Evolutionary conservation across 2,113 vertebrate species (phyloP).

Genomic region (Entosphenus tridentatus): DNA sequence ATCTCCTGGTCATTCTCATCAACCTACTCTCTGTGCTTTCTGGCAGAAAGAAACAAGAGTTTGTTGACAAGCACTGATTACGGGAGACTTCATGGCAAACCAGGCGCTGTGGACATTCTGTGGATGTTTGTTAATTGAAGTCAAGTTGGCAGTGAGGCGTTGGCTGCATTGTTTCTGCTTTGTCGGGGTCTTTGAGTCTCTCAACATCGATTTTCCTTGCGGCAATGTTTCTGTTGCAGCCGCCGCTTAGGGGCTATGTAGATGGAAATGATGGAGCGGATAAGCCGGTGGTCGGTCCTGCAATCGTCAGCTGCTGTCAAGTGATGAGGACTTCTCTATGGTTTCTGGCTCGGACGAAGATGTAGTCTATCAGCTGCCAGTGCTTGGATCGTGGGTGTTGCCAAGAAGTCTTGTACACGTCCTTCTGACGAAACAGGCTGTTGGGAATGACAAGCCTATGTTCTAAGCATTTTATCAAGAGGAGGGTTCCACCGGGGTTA

Average conservation of each 20-base stretch:
- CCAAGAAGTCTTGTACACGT: conserved; percentile 8
- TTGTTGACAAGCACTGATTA: background rate
- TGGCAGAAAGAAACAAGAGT: background rate
- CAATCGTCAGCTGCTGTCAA: background rate
- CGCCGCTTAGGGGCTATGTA: background rate
- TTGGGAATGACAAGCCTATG: conserved; percentile 9
- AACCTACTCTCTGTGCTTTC: background rate
- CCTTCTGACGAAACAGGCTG: conserved; percentile 9
- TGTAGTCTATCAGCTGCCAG: background rate
- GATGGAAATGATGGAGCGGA: background rate
- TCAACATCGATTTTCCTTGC: background rate
- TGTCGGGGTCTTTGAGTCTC: background rate
- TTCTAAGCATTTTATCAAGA: conserved; percentile 9
- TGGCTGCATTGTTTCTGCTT: background rate
- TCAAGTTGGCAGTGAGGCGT: background rate
- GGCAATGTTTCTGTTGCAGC: background rate
- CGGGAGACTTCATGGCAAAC: background rate
- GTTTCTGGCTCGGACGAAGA: background rate
- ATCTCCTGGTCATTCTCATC: background rate
- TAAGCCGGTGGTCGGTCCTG: background rate
- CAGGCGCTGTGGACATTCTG: background rate
- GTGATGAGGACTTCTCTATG: conserved; percentile 2
- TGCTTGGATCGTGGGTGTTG: conserved; percentile 7
- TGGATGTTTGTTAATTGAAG: background rate
- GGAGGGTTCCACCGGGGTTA: conserved; percentile 9